A percentile compares a stretch with the other conserved stretches of the same genome.
Evolutionary conservation across 2,888 invertebrate species (phyloP).

Genomic region (Thereva unica): DNA sequence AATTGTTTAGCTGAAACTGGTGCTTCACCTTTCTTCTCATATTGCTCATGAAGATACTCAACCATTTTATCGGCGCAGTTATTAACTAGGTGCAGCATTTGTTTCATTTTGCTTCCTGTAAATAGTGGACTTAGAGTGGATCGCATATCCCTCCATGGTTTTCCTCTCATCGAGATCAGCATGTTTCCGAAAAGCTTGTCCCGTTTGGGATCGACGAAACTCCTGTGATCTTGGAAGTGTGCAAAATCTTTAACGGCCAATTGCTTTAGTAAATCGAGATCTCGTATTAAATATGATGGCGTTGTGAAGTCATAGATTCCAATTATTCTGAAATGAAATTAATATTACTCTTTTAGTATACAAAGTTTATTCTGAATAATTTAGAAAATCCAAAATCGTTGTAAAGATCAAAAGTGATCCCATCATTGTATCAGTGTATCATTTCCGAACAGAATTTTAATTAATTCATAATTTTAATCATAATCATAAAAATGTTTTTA

Average conservation of each 20-base stretch:
- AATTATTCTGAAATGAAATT: background rate
- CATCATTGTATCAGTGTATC: no score
- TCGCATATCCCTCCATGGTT: constrained; percentile 51
- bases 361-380: no score
- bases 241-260: constrained; percentile 40
- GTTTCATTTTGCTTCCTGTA: constrained; percentile 52
- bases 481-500: no score
- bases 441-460: no score
- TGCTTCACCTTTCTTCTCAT: background rate
- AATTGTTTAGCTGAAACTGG: constrained; percentile 58
- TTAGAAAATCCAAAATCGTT: no score
- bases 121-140: constrained; percentile 50
- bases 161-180: constrained; percentile 34
- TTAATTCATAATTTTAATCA: no score
- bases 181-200: constrained; percentile 39
- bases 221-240: constrained; percentile 34
- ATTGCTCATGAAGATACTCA: constrained; percentile 26
- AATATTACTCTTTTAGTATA: no score
- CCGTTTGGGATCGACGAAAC: background rate
- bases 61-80: background rate
- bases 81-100: constrained; percentile 46
- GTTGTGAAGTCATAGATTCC: constrained; percentile 2
- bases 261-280: constrained; percentile 44
- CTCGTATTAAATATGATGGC: constrained; percentile 52
- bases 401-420: no score